A percentile compares a stretch with the other conserved stretches of the same genome.
These are phyloP conservation scores for Dysidea cf. avara DNA, from an alignment of 37 sponge, comb jelly and placozoan genomes.

Conservation along the genomic window DNA sequence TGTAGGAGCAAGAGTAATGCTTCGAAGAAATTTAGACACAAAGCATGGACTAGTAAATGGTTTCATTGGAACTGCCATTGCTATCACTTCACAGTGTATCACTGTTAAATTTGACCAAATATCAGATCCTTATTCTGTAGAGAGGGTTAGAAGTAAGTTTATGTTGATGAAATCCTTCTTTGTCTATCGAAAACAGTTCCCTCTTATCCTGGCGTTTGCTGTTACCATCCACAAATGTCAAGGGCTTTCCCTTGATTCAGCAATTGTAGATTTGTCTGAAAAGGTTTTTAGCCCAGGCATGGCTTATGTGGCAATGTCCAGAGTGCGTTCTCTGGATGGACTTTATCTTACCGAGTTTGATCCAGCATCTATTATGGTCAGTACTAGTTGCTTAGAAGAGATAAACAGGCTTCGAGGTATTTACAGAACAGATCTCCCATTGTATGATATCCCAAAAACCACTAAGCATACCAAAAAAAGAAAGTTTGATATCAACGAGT, in stretches of 20 bases:
- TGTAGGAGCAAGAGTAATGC: slow-evolving; percentile 69
- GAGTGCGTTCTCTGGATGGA: slow-evolving; percentile 32
- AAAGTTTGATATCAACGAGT: neutral
- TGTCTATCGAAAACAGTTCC: slow-evolving; percentile 52
- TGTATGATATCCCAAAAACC: neutral
- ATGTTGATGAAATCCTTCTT: slow-evolving; percentile 32
- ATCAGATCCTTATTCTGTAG: slow-evolving; percentile 15
- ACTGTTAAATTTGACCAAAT: slow-evolving; percentile 56
- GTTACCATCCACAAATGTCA: slow-evolving; percentile 55
- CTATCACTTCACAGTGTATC: slow-evolving; percentile 5
- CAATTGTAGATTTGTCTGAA: slow-evolving; percentile 60
- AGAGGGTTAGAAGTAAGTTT: slow-evolving; percentile 37
- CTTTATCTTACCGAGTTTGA: slow-evolving; percentile 22
- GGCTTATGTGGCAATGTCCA: slow-evolving; percentile 66
- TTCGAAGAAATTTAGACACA: slow-evolving; percentile 52
- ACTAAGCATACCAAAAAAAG: no score
- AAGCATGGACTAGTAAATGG: slow-evolving; percentile 56
- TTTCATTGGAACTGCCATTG: slow-evolving; percentile 33
- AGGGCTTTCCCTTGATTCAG: slow-evolving; percentile 54
- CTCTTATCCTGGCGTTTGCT: slow-evolving; percentile 43
- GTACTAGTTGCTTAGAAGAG: slow-evolving; percentile 26
- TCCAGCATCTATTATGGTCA: slow-evolving; percentile 45
- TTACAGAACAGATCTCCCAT: slow-evolving; percentile 25
- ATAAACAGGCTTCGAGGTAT: slow-evolving; percentile 13
- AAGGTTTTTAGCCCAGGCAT: slow-evolving; percentile 48